Conservation (phyloP, 2,113 vertebrate species). For the Mustelus asterias region DNA sequence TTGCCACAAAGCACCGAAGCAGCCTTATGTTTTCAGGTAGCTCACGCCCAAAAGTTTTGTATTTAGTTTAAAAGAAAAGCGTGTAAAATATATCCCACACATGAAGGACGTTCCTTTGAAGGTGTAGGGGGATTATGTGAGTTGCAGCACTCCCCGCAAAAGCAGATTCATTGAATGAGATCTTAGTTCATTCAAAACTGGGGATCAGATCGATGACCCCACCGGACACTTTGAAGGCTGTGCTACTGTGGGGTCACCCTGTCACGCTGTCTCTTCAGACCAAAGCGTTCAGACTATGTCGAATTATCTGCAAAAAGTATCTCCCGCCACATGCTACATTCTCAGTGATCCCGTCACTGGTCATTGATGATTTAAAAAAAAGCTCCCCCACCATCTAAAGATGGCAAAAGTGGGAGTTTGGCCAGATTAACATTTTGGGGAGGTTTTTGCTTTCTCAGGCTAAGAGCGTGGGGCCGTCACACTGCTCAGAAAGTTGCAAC, state of each 20-base stretch:
- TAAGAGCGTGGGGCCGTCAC: background rate
- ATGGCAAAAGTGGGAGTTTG: background rate
- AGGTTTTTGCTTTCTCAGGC: background rate
- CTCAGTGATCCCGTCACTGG: background rate
- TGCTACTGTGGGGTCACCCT: background rate
- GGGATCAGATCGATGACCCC: constrained; percentile 4
- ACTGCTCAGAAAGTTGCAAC: background rate
- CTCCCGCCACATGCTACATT: background rate
- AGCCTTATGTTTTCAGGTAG: background rate
- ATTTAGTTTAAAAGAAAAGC: background rate
- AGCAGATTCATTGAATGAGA: constrained; percentile 28
- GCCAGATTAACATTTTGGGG: background rate
- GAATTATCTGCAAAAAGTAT: background rate
- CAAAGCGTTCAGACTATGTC: background rate
- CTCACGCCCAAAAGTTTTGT: background rate
- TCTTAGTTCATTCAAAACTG: constrained; percentile 20
- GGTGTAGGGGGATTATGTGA: background rate
- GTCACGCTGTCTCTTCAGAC: background rate
- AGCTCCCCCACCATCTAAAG: background rate
- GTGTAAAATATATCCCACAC: constrained; percentile 8
- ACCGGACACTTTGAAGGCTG: constrained; percentile 8
- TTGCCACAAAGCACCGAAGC: background rate
- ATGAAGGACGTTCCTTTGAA: constrained; percentile 2
- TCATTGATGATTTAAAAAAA: no score
- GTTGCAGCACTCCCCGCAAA: background rate